Conservation (phyloP, 1,140 invertebrate species). For the Phenacoccus solenopsis region DNA sequence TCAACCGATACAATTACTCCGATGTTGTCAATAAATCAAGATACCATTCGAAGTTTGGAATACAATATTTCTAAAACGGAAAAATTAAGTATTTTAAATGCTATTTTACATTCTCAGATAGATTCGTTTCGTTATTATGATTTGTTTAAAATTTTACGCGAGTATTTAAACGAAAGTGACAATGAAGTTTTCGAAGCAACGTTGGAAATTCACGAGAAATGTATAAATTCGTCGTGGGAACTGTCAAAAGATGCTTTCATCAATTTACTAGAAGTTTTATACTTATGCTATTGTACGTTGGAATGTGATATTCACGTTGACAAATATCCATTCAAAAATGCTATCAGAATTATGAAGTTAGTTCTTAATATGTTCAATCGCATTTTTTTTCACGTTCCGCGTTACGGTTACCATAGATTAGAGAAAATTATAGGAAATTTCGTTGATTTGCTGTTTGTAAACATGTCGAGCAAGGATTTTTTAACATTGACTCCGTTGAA, state of each 20-base stretch:
- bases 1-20: neutral
- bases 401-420: neutral
- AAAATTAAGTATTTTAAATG: neutral
- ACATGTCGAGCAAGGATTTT: neutral
- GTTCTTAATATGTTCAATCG: neutral
- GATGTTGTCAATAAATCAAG: neutral
- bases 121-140: neutral
- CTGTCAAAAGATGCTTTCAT: neutral
- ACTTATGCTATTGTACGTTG: neutral
- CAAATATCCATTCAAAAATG: neutral
- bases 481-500: neutral
- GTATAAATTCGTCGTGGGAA: neutral
- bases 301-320: neutral
- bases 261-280: neutral
- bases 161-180: neutral
- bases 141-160: neutral
- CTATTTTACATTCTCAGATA: neutral
- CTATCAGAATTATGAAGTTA: neutral
- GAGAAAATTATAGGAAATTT: neutral
- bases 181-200: neutral
- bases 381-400: neutral
- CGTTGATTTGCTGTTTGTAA: neutral
- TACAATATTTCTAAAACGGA: neutral
- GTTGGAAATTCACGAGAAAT: slow-evolving; percentile 11
- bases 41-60: neutral